A percentile compares a stretch with the other conserved stretches of the same genome.
These are phyloP conservation scores for Chaetophractus vellerosus DNA, from an alignment of 2,797 vertebrate genomes.

Conservation along the genomic window DNA sequence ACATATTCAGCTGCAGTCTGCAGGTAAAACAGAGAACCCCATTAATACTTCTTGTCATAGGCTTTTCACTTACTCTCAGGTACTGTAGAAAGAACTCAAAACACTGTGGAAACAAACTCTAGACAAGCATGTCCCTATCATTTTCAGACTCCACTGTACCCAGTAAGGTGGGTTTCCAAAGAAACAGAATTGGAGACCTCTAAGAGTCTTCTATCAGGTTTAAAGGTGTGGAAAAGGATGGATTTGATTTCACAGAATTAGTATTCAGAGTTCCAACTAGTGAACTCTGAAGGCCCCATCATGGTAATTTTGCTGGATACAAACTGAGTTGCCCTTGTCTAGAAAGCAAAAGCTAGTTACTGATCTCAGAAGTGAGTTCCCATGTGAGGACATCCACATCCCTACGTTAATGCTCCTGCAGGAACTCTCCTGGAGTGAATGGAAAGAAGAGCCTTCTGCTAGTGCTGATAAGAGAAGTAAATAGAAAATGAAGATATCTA, in stretches of 20 bases:
- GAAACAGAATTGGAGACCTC: not conserved
- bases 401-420: not conserved
- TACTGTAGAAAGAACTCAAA: not conserved
- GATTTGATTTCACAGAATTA: not conserved
- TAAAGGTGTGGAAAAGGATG: constrained; percentile 39
- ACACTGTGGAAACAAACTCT: not conserved
- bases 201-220: constrained; percentile 6
- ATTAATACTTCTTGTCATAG: constrained; percentile 55
- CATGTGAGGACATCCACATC: no score
- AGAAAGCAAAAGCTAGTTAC: not conserved
- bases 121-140: not conserved
- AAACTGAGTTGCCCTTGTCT: constrained; percentile 31
- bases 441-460: not conserved
- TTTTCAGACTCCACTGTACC: not conserved
- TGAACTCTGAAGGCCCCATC: not conserved
- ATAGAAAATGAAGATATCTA: not conserved
- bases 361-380: not conserved
- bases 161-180: not conserved
- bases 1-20: constrained; percentile 98
- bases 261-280: constrained; percentile 15
- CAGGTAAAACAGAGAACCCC: constrained; percentile 52
- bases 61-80: not conserved
- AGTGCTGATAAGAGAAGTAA: not conserved
- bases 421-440: not conserved
- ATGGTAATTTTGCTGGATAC: constrained; percentile 5